phyloP scores from a whole-genome alignment of 1,140 invertebrate species.

The Belonocnema kinseyi region DNA sequence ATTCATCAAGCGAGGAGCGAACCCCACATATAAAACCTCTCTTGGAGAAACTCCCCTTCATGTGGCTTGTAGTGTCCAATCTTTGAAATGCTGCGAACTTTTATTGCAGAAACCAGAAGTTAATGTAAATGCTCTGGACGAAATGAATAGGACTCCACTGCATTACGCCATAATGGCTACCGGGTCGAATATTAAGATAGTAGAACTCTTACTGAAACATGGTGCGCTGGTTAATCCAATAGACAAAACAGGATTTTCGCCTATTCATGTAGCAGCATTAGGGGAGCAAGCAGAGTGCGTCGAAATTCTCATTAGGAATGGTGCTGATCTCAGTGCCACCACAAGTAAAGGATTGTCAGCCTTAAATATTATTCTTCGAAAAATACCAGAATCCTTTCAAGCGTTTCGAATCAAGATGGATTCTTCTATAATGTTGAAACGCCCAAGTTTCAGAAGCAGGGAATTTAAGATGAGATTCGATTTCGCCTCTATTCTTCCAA shows the following conservation, averaged over 20 bases:
- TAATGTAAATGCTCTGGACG: constrained; percentile 77
- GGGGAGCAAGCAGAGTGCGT: constrained; percentile 80
- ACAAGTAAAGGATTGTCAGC: constrained; percentile 79
- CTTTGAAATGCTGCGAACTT: constrained; percentile 76
- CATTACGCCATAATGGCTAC: constrained; percentile 77
- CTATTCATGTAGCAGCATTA: constrained; percentile 81
- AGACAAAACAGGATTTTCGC: constrained; percentile 82
- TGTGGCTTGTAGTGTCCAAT: constrained; percentile 78
- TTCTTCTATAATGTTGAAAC: constrained; percentile 76
- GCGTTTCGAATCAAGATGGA: constrained; percentile 77
- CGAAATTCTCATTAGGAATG: constrained; percentile 79
- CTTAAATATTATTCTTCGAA: constrained; percentile 78
- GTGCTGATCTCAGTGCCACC: constrained; percentile 80
- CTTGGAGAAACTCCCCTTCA: constrained; percentile 79
- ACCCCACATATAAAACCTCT: constrained; percentile 76
- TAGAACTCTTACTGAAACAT: constrained; percentile 76
- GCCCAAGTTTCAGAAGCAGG: constrained; percentile 76
- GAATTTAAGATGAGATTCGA: constrained; percentile 80
- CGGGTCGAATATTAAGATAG: constrained; percentile 73
- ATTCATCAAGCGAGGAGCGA: constrained; percentile 79
- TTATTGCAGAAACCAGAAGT: constrained; percentile 75
- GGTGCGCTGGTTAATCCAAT: constrained; percentile 76
- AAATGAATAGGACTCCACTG: constrained; percentile 77
- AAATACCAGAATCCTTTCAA: constrained; percentile 78
- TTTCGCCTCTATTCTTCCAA: constrained; percentile 77